A percentile compares a stretch with the other conserved stretches of the same genome.
phyloP scores from a whole-genome alignment of 2,888 invertebrate species.

The Cantharis flavilabris region DNA sequence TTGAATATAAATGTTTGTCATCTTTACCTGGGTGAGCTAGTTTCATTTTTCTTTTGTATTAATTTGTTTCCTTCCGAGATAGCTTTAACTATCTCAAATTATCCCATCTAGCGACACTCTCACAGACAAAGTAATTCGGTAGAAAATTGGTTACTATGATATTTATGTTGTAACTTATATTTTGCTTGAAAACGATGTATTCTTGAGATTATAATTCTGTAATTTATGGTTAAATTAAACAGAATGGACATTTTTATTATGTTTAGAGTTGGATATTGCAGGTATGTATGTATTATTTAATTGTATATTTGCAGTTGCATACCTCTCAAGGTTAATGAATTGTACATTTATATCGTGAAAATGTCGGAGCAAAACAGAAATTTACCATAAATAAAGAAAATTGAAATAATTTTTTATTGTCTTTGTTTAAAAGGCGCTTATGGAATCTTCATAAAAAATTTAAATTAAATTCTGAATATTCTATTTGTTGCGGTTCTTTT shows the following conservation, averaged over 20 bases:
- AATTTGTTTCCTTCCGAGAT: background rate
- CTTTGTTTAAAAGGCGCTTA: background rate
- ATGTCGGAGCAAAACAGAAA: background rate
- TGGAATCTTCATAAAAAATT: background rate
- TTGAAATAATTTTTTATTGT: too few relatives aligned
- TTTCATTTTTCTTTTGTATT: background rate
- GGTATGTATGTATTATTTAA: background rate
- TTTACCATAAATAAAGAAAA: background rate
- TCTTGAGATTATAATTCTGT: background rate
- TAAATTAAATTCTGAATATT: background rate
- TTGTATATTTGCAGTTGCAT: background rate
- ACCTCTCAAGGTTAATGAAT: background rate
- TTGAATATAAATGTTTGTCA: too few relatives aligned
- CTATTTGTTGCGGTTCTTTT: background rate
- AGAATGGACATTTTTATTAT: background rate
- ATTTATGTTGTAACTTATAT: background rate
- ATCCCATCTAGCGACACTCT: background rate
- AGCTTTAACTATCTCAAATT: background rate
- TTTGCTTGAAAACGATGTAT: background rate
- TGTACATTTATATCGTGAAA: background rate
- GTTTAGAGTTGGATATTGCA: background rate
- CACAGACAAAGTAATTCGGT: background rate
- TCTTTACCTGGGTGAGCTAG: background rate
- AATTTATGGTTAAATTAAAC: background rate
- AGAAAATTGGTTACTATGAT: background rate